Conservation (phyloP, 2,797 vertebrate species). For the Sebastes variabilis region DNA sequence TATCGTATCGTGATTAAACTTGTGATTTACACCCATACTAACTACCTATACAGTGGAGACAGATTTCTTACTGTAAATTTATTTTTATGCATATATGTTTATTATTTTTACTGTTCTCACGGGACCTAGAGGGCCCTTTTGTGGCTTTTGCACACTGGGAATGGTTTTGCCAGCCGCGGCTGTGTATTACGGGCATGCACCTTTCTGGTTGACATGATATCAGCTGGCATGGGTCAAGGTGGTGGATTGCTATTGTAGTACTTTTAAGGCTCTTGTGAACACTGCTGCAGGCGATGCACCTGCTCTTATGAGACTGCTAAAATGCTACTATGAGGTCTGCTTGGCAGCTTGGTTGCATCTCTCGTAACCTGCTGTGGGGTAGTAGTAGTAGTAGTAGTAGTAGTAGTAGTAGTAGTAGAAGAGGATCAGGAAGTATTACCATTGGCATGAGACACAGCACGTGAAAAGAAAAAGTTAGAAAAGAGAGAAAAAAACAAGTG, state of each 20-base stretch:
- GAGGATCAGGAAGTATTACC: background rate
- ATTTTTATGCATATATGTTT: background rate
- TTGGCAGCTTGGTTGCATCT: background rate
- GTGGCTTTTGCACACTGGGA: background rate
- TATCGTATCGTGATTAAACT: no score
- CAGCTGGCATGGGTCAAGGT: slow-evolving; percentile 12
- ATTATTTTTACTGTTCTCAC: background rate
- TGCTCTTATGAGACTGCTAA: slow-evolving; percentile 8
- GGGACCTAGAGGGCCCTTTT: background rate
- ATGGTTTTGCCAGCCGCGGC: background rate
- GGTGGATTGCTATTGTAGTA: background rate
- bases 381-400: background rate
- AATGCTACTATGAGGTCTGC: background rate
- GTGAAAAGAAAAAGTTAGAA: background rate
- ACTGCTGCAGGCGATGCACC: slow-evolving; percentile 17
- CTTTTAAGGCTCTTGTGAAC: background rate
- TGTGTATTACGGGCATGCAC: background rate
- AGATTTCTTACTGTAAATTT: background rate
- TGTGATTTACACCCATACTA: no score
- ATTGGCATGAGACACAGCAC: background rate
- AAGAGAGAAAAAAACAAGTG: background rate
- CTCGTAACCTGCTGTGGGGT: background rate
- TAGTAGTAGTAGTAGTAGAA: background rate
- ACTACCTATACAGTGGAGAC: background rate
- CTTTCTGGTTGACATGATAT: slow-evolving; percentile 12